phyloP scores from a whole-genome alignment of 1,140 invertebrate species.

The Lanistes nyassanus region DNA sequence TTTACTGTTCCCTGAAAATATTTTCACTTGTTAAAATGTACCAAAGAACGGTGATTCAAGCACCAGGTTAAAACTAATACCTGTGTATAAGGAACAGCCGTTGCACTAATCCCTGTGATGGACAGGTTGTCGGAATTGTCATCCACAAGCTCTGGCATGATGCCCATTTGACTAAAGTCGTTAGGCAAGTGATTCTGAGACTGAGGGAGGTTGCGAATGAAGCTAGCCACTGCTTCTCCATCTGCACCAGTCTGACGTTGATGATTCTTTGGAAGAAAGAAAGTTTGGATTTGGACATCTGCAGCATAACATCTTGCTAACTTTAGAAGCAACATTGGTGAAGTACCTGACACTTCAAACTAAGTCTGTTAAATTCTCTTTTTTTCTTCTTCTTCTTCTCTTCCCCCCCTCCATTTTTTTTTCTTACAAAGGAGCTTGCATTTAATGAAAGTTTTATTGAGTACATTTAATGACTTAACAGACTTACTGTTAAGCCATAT shows the following conservation, averaged over 20 bases:
- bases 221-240: constrained; percentile 55
- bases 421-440: no score
- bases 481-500: no score
- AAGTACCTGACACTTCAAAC: no score
- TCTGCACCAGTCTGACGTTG: constrained; percentile 31
- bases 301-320: no score
- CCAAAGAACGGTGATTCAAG: background rate
- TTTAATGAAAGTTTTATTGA: no score
- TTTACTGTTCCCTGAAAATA: background rate
- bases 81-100: constrained; percentile 59
- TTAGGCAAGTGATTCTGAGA: constrained; percentile 47
- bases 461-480: no score
- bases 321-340: no score
- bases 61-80: constrained; percentile 35
- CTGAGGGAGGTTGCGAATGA: constrained; percentile 45
- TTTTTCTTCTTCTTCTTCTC: no score
- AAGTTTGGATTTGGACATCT: background rate
- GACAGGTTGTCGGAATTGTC: constrained; percentile 59
- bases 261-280: constrained; percentile 20
- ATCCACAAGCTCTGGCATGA: constrained; percentile 30
- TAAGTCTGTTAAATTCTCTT: no score
- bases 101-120: constrained; percentile 60
- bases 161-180: constrained; percentile 63
- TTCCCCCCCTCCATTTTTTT: no score
- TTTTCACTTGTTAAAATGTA: background rate